Percentiles rank a stretch among this genome's conserved stretches.
Evolutionary conservation across 2,113 vertebrate genomes (phyloP).

Genomic region (Zosterops lateralis): DNA sequence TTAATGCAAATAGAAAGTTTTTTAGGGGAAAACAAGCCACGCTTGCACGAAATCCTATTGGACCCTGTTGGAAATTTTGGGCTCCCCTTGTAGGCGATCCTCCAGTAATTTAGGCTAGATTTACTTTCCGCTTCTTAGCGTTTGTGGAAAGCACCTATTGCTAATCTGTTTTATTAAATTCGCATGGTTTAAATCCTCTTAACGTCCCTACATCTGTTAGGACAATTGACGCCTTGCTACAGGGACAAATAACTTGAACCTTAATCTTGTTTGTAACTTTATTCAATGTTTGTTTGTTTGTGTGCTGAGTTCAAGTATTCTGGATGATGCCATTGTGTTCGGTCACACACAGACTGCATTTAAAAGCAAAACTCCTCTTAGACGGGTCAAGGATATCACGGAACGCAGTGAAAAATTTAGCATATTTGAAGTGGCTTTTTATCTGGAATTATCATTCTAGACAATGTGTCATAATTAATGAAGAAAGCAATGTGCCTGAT

Average conservation of each 20-base stretch:
- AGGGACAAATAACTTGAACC: constrained; percentile 79
- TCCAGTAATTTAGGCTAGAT: neutral
- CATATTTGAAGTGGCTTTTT: neutral
- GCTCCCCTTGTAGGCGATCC: neutral
- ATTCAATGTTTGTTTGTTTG: constrained; percentile 72
- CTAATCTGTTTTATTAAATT: constrained; percentile 77
- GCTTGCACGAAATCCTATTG: neutral
- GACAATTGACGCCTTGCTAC: constrained; percentile 76
- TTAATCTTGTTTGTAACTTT: constrained; percentile 86
- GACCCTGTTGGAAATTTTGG: neutral
- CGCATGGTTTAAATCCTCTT: constrained; percentile 83
- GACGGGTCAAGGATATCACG: neutral
- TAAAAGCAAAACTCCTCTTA: neutral
- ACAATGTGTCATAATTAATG: constrained; percentile 1
- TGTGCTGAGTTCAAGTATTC: constrained; percentile 58
- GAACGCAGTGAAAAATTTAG: neutral
- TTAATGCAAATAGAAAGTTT: constrained; percentile 10
- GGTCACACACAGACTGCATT: neutral
- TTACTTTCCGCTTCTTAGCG: constrained; percentile 36
- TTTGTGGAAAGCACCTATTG: constrained; percentile 57
- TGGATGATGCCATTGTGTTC: constrained; percentile 61
- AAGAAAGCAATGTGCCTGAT: neutral
- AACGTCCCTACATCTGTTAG: constrained; percentile 81
- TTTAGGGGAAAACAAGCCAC: neutral
- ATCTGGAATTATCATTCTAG: neutral